phyloP scores from a whole-genome alignment of 35 echinoderm and acorn worm genomes.

The Heliocidaris erythrogramma region DNA sequence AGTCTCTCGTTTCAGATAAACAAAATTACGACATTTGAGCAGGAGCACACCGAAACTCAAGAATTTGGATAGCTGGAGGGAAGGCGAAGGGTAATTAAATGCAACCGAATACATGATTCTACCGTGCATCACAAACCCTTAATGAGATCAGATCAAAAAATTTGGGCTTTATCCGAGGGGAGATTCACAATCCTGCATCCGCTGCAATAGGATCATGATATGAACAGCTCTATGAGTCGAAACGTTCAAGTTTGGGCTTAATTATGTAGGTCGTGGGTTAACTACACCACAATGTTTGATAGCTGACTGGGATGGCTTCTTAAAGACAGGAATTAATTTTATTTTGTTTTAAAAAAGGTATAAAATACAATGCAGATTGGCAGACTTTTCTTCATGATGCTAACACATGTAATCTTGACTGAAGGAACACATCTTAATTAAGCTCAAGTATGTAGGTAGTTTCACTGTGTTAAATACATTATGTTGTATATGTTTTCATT shows the following conservation, averaged over 20 bases:
- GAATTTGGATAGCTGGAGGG: background rate
- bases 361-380: too few relatives aligned
- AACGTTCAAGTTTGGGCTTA: background rate
- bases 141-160: conserved; percentile 5
- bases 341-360: too few relatives aligned
- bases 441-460: too few relatives aligned
- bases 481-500: too few relatives aligned
- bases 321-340: too few relatives aligned
- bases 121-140: background rate
- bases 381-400: too few relatives aligned
- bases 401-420: too few relatives aligned
- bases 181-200: background rate
- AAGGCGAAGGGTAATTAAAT: conserved; percentile 1
- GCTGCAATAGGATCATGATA: background rate
- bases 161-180: background rate
- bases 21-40: conserved; percentile 17
- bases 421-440: too few relatives aligned
- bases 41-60: background rate
- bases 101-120: background rate
- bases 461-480: too few relatives aligned
- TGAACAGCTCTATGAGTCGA: background rate
- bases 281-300: too few relatives aligned
- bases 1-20: background rate
- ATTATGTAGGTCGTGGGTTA: too few relatives aligned
- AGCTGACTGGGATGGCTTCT: too few relatives aligned